Evolutionary conservation across 2,797 vertebrate genomes (phyloP).

Genomic region (Potorous gilbertii): DNA sequence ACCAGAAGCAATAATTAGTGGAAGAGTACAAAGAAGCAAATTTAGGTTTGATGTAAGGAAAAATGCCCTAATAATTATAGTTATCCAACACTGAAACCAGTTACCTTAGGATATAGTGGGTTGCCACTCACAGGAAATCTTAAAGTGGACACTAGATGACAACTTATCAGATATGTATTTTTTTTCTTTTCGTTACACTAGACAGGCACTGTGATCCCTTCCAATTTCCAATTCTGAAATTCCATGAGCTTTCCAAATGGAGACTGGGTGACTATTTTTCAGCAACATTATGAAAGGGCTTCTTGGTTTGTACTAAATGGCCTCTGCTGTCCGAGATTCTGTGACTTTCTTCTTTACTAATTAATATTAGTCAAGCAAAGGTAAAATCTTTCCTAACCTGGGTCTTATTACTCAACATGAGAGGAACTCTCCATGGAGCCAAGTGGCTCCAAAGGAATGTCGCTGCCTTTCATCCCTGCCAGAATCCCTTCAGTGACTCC

Average conservation of each 20-base stretch:
- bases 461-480: conserved; percentile 29
- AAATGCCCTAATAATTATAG: neutral
- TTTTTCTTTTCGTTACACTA: neutral
- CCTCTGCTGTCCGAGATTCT: conserved; percentile 42
- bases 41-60: neutral
- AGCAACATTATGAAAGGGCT: neutral
- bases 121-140: neutral
- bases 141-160: neutral
- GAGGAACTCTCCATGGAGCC: conserved; percentile 51
- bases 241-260: neutral
- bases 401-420: conserved; percentile 50
- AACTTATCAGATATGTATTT: neutral
- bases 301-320: neutral
- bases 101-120: neutral
- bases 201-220: neutral
- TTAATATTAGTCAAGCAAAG: conserved; percentile 42
- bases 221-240: neutral
- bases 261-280: neutral
- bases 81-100: neutral
- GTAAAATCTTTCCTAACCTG: conserved; percentile 56
- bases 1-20: neutral
- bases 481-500: conserved; percentile 55
- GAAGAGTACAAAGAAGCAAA: neutral
- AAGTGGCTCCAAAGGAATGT: conserved; percentile 35
- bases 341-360: conserved; percentile 40